phyloP scores from a whole-genome alignment of 2,113 vertebrate genomes.

The Grammomys dolichurus region DNA sequence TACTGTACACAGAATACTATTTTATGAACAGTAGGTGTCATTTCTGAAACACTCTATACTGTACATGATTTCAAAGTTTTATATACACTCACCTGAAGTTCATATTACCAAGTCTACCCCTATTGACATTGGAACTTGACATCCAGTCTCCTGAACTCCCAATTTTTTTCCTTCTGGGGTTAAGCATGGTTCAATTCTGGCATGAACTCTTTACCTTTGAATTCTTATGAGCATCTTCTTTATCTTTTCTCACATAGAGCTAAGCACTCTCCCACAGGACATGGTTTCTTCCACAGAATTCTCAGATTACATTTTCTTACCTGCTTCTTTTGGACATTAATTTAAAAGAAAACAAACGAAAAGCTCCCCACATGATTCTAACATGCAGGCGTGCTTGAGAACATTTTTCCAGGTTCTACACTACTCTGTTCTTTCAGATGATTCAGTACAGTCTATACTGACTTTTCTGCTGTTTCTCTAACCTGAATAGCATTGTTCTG shows the following conservation, averaged over 20 bases:
- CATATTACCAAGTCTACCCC: not conserved
- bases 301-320: not conserved
- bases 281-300: not conserved
- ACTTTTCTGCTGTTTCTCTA: not conserved
- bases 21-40: not conserved
- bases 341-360: not conserved
- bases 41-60: rapidly evolving
- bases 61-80: not conserved
- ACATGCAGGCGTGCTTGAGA: not conserved
- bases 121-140: not conserved
- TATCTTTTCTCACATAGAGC: not conserved
- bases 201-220: not conserved
- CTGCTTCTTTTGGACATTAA: not conserved
- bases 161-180: not conserved
- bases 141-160: too few relatives aligned
- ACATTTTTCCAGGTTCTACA: not conserved
- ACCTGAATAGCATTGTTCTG: not conserved
- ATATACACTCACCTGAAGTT: not conserved
- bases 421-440: not conserved
- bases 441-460: not conserved
- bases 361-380: not conserved
- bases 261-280: not conserved
- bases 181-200: not conserved
- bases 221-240: not conserved
- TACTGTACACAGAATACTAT: not conserved